Evolutionary conservation across 1,140 invertebrate species (phyloP), one percentile per base, ranked within the genome.

Genomic region (Brachionus plicatilis): DNA sequence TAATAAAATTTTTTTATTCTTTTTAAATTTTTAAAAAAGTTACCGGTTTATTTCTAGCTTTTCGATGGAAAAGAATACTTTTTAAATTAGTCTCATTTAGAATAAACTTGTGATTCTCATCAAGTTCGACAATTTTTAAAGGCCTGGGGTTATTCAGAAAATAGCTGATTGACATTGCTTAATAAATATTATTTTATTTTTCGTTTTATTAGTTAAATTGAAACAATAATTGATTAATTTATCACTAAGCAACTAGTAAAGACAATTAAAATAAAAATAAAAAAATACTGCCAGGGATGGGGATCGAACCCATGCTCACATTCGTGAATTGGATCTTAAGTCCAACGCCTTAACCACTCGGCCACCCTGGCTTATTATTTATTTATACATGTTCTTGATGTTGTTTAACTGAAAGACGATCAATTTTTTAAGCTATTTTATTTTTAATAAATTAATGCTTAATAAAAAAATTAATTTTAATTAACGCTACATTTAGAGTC

Each of bases 311-410:
- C 66, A 70, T 70, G 66, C 66, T 70, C 66, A 70, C 66, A 70
- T 70, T 70, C 66, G 66, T 70, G 66, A 70, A 70, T 70, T 70
- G 66, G 66, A 70, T 70, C 66, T 70, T 70, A 70, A 70, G 66
- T 70, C 66, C 66, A 70, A 70, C 66, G 66, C 66, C 66, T 70
- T 70, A 70, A 70, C 66, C 66, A 70, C 66, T 70, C 66, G 66
- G 66, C 66, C 66, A 70, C 66, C 66, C 66, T 9, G 66, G 66
- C 66, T 41, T 12, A 4, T 17, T 53, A 17, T 37, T 1, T 17
- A 53, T 50, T 50, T 17, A 50, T 1, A 6, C 7, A 12, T 50
- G 47, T 14, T 50, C 3, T 4, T 6, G 4, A 5, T 33, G 29
- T 33, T 33, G 5, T 5, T 33, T 33, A 33, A 33, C 33, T 37